Base-by-base conservation (phyloP, 2,113 vertebrate species). In the Hypocryptadius cinnamomeus region DNA sequence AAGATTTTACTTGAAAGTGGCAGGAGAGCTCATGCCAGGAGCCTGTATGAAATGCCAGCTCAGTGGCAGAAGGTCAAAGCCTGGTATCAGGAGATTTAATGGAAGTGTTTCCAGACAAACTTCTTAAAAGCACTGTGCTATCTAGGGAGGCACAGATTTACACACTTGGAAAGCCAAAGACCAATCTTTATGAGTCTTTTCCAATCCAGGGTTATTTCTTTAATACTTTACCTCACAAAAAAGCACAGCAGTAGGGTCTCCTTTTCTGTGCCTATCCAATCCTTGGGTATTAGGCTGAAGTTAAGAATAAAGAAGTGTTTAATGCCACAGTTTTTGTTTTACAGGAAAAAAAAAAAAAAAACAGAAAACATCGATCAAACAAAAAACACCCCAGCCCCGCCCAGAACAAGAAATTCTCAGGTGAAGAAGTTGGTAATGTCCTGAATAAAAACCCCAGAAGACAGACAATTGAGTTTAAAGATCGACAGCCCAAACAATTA, bases 1-100 rank as follows among this genome's bases (percentile, higher is more conserved):
- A 78, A 72, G 85, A 93, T 94, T 84, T 94, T 56, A 79, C 92
- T 95, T 93, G 56, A 69, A 94, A 94, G 79, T 53, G 78, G 89
- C 79, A 85, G 74, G 21, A 61, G 63, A 78, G 69, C 72, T 85
- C 37, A 37, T 71, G 87, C 95, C 96, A 97, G 94, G 53, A 90
- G 66, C 56, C 39, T 1, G 4, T 27, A 15, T 6, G 70, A 79
- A 71, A 86, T 51, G 91, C 86, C 95, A 97, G 85, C 87, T 87
- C 68, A 14, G 65, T 56, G 65, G 89, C 59, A 87, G 44, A 68
- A 94, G 93, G 90, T 95, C 90, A 92, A 61, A 92, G 77, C 4
- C 2, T 19, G 79, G 63, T n/a, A 89, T 50, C 86, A 69, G 79
- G 91, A 95, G 63, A 92, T 83, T 92, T 68, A 79, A 76, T 82